Conservation (phyloP, 2,113 vertebrate genomes). For the Physeter macrocephalus region DNA sequence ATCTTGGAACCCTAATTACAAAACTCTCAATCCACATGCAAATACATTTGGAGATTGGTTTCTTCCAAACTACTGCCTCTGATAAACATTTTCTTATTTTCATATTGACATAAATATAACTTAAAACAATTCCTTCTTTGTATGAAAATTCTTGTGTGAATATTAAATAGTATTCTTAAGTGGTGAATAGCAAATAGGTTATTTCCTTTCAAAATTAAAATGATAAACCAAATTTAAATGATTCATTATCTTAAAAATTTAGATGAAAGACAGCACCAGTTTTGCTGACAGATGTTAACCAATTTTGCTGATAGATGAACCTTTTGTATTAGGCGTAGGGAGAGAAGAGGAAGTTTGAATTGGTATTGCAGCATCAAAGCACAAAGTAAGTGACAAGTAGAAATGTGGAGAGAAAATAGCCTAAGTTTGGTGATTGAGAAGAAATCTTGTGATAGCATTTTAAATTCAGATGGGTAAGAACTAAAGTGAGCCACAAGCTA, state of each 20-base stretch:
- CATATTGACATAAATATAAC: not conserved
- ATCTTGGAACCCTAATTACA: not conserved
- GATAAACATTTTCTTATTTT: not conserved
- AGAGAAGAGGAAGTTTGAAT: not conserved
- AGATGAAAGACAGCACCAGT: not conserved
- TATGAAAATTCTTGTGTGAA: not conserved
- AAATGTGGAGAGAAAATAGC: slow-evolving; percentile 13
- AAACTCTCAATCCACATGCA: not conserved
- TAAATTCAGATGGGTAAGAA: slow-evolving; percentile 19
- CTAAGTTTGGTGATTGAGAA: slow-evolving; percentile 11
- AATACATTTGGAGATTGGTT: not conserved
- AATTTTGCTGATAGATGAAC: not conserved
- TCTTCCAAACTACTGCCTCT: not conserved
- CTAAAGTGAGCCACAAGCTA: not conserved
- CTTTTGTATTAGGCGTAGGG: not conserved
- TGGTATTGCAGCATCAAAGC: not conserved
- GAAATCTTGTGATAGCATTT: slow-evolving; percentile 28
- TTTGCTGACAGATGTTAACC: not conserved
- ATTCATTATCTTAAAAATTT: not conserved
- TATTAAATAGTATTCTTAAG: not conserved
- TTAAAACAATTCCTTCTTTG: not conserved
- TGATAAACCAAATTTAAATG: not conserved
- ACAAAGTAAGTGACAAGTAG: not conserved
- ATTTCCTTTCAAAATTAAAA: slow-evolving; percentile 15
- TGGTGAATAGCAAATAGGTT: not conserved